Percentiles rank a stretch among this genome's conserved stretches.
phyloP scores from a whole-genome alignment of 1,140 invertebrate genomes.

The Magallana gigas region DNA sequence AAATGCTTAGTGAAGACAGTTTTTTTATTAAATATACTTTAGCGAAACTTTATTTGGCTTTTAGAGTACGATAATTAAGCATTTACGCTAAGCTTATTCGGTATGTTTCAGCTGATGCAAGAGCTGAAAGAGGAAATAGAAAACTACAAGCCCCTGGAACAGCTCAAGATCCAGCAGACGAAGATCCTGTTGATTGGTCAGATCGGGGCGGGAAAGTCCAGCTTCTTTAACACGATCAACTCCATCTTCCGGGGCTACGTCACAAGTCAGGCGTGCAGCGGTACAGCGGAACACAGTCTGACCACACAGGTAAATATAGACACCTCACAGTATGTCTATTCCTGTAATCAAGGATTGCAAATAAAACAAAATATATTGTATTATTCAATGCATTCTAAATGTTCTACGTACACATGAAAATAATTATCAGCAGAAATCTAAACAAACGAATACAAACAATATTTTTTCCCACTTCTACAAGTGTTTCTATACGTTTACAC shows the following conservation, averaged over 20 bases:
- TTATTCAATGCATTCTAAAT: no score
- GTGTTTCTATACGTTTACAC: no score
- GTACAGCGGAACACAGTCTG: slow-evolving; percentile 58
- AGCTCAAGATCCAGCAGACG: slow-evolving; percentile 45
- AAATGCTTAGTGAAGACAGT: no score
- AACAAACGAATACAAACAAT: no score
- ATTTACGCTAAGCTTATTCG: neutral
- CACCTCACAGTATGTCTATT: neutral
- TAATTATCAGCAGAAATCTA: no score
- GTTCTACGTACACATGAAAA: no score
- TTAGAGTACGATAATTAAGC: no score
- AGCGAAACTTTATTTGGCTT: no score
- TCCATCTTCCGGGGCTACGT: slow-evolving; percentile 59
- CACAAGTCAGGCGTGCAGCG: slow-evolving; percentile 51
- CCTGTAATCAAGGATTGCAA: no score
- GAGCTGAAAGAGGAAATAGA: slow-evolving; percentile 46
- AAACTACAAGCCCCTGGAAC: slow-evolving; percentile 52
- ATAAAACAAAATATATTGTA: no score
- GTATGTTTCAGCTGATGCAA: slow-evolving; percentile 37
- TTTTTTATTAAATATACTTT: no score
- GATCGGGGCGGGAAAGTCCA: slow-evolving; percentile 63
- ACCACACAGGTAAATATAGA: slow-evolving; percentile 48
- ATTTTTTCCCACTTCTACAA: no score
- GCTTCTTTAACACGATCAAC: slow-evolving; percentile 63
- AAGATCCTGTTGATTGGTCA: slow-evolving; percentile 58